These are phyloP conservation scores for Saimiri boliviensis DNA, from an alignment of 2,113 vertebrate genomes.

Conservation along the genomic window DNA sequence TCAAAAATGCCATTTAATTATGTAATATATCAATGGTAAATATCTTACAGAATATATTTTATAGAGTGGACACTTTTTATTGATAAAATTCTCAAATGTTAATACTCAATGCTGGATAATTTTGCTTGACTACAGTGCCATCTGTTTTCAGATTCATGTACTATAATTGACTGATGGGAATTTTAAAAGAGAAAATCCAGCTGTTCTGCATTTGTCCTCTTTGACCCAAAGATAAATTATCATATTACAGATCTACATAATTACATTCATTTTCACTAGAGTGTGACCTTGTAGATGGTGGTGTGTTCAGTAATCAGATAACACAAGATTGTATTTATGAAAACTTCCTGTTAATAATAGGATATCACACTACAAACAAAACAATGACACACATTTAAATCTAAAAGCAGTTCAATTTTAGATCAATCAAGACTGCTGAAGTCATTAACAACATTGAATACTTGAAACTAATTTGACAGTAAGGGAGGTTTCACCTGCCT, in stretches of 20 bases:
- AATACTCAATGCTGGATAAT: conserved; percentile 42
- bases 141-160: conserved; percentile 48
- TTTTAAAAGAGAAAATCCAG: conserved; percentile 61
- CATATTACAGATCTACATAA: conserved; percentile 37
- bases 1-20: neutral
- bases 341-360: neutral
- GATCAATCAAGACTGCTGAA: neutral
- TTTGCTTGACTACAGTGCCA: neutral
- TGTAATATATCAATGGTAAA: neutral
- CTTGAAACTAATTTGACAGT: neutral
- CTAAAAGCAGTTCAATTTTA: neutral
- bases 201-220: conserved; percentile 57
- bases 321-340: neutral
- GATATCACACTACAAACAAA: neutral
- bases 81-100: conserved; percentile 32
- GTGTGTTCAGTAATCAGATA: conserved; percentile 25
- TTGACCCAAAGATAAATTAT: conserved; percentile 57
- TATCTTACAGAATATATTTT: neutral
- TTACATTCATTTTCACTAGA: conserved; percentile 40
- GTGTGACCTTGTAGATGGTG: conserved; percentile 25
- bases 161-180: conserved; percentile 56
- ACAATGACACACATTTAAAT: neutral
- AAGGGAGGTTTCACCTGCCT: neutral
- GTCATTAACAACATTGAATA: neutral
- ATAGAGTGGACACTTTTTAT: neutral